Percentiles rank a stretch among this genome's conserved stretches.
Conservation (phyloP, 2,797 vertebrate genomes). For the Cuniculus paca region DNA sequence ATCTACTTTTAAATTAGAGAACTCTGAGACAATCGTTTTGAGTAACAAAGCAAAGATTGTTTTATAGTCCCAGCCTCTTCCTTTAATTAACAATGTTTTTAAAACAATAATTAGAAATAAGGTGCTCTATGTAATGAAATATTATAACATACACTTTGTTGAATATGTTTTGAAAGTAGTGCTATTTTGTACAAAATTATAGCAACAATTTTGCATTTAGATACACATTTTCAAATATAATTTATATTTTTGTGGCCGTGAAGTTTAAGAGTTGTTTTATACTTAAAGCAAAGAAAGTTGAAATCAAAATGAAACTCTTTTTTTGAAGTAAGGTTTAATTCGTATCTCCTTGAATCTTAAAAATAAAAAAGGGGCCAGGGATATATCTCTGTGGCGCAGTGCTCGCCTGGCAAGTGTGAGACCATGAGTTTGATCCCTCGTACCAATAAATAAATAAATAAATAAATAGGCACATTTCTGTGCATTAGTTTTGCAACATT, state of each 20-base stretch:
- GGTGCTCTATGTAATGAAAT: slow-evolving; percentile 34
- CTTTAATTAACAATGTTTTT: slow-evolving; percentile 53
- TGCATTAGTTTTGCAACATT: background rate
- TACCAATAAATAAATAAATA: too few relatives aligned
- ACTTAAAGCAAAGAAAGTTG: background rate
- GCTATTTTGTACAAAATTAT: background rate
- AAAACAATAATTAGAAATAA: slow-evolving; percentile 8
- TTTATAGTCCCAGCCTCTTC: background rate
- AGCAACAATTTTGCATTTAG: background rate
- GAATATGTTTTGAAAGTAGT: background rate
- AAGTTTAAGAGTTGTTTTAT: background rate
- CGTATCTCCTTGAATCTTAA: background rate
- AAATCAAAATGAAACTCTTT: background rate
- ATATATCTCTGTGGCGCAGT: too few relatives aligned
- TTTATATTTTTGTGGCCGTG: background rate
- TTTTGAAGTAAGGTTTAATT: background rate
- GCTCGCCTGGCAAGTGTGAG: too few relatives aligned
- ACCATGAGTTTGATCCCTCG: too few relatives aligned
- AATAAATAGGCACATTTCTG: background rate
- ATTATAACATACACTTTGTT: background rate
- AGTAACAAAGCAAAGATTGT: slow-evolving; percentile 34
- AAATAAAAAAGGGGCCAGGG: background rate
- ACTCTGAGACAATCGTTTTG: slow-evolving; percentile 37
- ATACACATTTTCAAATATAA: background rate
- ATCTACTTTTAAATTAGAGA: slow-evolving; percentile 57